Evolutionary conservation across 2,113 vertebrate species (phyloP), one percentile per base, ranked within the genome.

Genomic region (Columba janthina): DNA sequence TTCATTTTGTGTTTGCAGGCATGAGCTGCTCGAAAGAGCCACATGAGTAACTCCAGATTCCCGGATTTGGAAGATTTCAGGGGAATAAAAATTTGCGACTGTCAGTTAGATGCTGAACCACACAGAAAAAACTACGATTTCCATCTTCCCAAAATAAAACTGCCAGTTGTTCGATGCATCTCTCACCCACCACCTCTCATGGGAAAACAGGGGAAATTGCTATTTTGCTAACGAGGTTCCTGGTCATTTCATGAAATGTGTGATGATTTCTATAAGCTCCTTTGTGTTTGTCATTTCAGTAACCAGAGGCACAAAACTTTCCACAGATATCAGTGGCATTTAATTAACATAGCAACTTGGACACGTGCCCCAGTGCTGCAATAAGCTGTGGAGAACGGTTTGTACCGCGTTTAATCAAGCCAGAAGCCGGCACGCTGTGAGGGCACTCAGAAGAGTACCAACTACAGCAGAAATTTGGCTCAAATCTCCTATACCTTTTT

Each of bases 101-200:
- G n/a, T 62, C 38, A 7, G 0, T 75, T 75, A 42, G 51, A 85
- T 93, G 56, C 36, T 75, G 74, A 93, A 60, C 26, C 48, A 42
- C 36, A 44, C 11, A 75, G 36, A 50, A 9, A 67, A 91, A 77
- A 85, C 29, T 24, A 60, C 11, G 0, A 40, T 48, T 32, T 61
- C 80, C 48, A 61, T 54, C 69, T 90, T 89, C 67, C 42, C 44
- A 53, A 76, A 95, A 73, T 65, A 93, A 96, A 90, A 75, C 48
- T 74, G 21, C 57, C 79, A 51, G 69, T 85, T 81, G 85, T 51
- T 91, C 4, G 0, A 48, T 69, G 28, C 72, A 54, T 88, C 83
- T 88, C 53, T 89, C 42, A 75, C 65, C 19, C 76, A 72, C 6
- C 44, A 81, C 1, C 6, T 75, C 72, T 64, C 73, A 16, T 2